Conservation (phyloP, 2,888 invertebrate species). For the Drosophila atroscutellata region DNA sequence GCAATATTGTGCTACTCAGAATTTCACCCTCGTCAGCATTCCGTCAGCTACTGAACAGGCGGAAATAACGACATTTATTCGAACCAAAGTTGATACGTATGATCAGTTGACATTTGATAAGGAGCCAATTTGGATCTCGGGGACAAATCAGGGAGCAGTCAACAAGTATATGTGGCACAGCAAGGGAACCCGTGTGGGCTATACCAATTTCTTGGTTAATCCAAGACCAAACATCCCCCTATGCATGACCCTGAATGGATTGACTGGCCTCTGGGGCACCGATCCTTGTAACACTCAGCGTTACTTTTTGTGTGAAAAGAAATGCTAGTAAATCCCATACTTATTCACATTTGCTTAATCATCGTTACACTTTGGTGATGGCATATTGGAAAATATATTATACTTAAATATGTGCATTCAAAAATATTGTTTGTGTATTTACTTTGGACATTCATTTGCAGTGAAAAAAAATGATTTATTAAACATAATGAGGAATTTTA, state of each 20-base stretch:
- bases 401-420: neutral
- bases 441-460: neutral
- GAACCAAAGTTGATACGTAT: rapidly evolving
- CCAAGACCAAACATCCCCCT: too few relatives aligned
- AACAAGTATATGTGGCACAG: slow-evolving; percentile 14
- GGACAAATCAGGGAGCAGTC: slow-evolving; percentile 12
- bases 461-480: neutral
- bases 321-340: neutral
- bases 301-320: neutral
- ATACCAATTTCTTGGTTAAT: neutral
- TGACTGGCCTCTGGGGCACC: neutral
- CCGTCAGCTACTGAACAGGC: neutral
- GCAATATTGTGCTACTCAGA: neutral
- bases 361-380: neutral
- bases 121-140: slow-evolving; percentile 19
- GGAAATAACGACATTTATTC: neutral
- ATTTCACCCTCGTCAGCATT: slow-evolving; percentile 6
- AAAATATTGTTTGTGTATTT: neutral
- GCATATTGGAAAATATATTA: neutral
- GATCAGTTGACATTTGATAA: neutral
- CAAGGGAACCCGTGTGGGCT: neutral
- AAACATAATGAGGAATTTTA: neutral
- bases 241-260: neutral
- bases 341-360: neutral
- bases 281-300: neutral